phyloP scores from a whole-genome alignment of 1,140 invertebrate genomes.

The Dolichoris vasculosae region DNA sequence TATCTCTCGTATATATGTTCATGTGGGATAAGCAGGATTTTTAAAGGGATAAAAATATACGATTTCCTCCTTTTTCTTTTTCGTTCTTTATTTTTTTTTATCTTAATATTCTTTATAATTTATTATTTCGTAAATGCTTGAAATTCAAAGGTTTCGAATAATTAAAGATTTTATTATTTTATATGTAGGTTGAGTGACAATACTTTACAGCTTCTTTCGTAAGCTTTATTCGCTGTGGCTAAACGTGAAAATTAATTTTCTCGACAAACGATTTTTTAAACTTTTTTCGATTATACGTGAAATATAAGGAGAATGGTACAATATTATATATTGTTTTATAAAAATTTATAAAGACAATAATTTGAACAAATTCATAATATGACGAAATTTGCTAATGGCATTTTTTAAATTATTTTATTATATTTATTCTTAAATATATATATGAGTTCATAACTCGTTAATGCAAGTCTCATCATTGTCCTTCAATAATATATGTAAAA shows the following conservation, averaged over 20 bases:
- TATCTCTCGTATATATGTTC: neutral
- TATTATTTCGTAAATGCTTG: constrained; percentile 16
- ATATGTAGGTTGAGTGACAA: neutral
- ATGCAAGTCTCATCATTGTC: too few species aligned
- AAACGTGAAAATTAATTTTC: constrained; percentile 18
- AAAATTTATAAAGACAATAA: too few species aligned
- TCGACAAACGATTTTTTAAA: neutral
- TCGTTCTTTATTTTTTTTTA: neutral
- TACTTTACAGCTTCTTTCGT: constrained; percentile 32
- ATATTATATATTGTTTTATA: neutral
- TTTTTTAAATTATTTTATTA: too few species aligned
- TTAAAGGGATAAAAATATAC: neutral
- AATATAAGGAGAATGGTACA: neutral
- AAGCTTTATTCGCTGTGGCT: constrained; percentile 29
- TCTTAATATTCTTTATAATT: neutral
- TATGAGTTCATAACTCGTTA: too few species aligned
- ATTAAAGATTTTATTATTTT: constrained; percentile 31
- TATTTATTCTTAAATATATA: too few species aligned
- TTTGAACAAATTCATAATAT: too few species aligned
- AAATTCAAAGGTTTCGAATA: constrained; percentile 43
- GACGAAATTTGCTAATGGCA: too few species aligned
- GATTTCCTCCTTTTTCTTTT: neutral
- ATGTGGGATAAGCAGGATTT: neutral
- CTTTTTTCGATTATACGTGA: neutral
- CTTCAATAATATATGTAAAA: too few species aligned